phyloP scores from a whole-genome alignment of 2,797 vertebrate species.

The Glyptemys insculpta region DNA sequence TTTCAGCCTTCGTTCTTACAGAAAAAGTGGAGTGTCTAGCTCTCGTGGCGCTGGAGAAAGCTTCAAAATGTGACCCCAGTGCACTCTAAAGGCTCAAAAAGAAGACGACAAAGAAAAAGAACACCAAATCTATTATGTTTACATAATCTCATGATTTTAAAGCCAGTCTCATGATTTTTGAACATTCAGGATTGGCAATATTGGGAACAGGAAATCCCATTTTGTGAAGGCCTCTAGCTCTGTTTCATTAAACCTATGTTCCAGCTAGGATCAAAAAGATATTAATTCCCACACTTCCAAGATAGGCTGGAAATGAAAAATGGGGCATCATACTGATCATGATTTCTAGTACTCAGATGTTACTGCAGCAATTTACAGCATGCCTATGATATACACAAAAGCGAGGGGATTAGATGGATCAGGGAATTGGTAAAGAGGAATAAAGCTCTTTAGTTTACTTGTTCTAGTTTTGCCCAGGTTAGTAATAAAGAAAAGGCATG shows the following conservation, averaged over 20 bases:
- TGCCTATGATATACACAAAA: background rate
- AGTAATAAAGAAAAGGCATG: background rate
- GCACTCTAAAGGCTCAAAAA: no score
- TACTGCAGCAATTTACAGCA: background rate
- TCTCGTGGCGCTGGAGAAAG: no score
- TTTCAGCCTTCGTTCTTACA: no score
- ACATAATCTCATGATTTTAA: no score
- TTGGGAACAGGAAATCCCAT: background rate
- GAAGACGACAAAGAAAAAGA: no score
- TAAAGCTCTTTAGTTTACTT: background rate
- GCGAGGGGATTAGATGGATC: no score
- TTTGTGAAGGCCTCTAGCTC: background rate
- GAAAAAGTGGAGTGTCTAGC: no score
- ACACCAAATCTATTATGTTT: no score
- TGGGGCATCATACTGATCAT: background rate
- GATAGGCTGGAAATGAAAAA: background rate
- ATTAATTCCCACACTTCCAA: background rate
- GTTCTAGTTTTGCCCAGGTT: background rate
- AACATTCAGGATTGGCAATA: no score
- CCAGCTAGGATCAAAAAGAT: background rate
- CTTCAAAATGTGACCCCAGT: no score
- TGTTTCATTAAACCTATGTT: background rate
- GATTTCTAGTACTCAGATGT: background rate
- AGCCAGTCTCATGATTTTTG: no score
- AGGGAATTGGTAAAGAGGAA: background rate